Base-by-base conservation (phyloP, 2,113 vertebrate genomes). In the Butorides virescens region DNA sequence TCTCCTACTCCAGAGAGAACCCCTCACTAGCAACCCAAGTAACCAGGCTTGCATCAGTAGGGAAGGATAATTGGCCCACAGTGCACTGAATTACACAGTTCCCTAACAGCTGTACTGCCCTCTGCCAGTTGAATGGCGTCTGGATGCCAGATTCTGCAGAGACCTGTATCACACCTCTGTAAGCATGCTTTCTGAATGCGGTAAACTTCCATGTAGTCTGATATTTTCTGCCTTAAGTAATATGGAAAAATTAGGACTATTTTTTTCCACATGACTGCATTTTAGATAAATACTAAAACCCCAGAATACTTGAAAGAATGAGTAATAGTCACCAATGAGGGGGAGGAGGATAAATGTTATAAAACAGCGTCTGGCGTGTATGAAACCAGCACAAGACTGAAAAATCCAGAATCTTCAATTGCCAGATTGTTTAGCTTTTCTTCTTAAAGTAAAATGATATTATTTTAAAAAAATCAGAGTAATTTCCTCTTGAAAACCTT, bases 301-400 rank as follows among this genome's bases (percentile, higher is more conserved):
- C 76, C 77, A 89, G 88, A 94, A 91, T 78, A 78, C 73, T 96
- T 83, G 83, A 62, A 90, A 65, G 21, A 92, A 96, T 96, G 96
- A 96, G 73, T 96, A 96, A 95, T 89, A 93, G 88, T 94, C 85
- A 96, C 90, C 95, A 95, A n/a, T 62, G 88, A 95, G 86, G 91
- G 80, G 93, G 95, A 94, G 83, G 92, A 95, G 62, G 53, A 91
- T 47, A 84, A 90, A 94, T 95, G 92, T 94, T 96, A 94, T 95
- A 96, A 96, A 97, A 90, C 86, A 93, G 93, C 47, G 59, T 95
- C 96, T 95, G 90, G 71, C 23, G 30, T 93, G 67, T 81, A 94
- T 61, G 50, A 96, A 93, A 93, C 78, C 70, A 92, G 32, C 58
- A 93, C 37, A 75, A 83, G 88, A 95, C 74, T 37, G 32, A 95